A percentile compares a stretch with the other conserved stretches of the same genome.
These are phyloP conservation scores for Reinhardtius hippoglossoides DNA, from an alignment of 2,113 vertebrate genomes.

Conservation along the genomic window DNA sequence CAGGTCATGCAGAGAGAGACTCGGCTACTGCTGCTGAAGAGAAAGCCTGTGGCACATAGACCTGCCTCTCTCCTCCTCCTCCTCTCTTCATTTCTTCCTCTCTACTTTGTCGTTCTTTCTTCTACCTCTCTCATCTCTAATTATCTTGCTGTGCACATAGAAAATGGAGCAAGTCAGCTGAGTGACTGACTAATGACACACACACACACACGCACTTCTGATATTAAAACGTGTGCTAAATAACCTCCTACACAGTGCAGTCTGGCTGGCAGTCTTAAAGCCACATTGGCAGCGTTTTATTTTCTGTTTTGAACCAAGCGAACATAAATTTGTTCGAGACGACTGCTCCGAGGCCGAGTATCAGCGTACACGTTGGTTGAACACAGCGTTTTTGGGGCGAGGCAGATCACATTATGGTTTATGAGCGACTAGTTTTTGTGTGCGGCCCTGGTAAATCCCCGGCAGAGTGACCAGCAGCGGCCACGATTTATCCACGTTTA, in stretches of 20 bases:
- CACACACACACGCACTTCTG: conserved; percentile 3
- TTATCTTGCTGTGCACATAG: neutral
- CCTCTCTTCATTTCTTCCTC: conserved; percentile 23
- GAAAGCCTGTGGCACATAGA: conserved; percentile 53
- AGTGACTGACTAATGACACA: conserved; percentile 8
- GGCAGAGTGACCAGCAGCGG: neutral
- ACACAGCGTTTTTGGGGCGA: conserved; percentile 18
- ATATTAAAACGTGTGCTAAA: conserved; percentile 32
- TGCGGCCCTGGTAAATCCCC: conserved; percentile 8
- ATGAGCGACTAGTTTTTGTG: conserved; percentile 11
- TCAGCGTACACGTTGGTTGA: conserved; percentile 5
- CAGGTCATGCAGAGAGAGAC: conserved; percentile 64
- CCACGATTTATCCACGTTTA: conserved; percentile 26
- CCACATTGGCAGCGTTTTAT: conserved; percentile 10
- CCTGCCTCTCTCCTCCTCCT: conserved; percentile 31
- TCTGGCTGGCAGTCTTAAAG: conserved; percentile 8
- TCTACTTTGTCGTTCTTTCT: conserved; percentile 10
- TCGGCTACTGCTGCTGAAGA: conserved; percentile 56
- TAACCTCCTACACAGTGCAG: conserved; percentile 27
- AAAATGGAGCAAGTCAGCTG: conserved; percentile 1
- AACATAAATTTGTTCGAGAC: conserved; percentile 14
- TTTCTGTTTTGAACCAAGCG: conserved; percentile 25
- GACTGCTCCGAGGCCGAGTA: neutral
- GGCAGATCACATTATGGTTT: conserved; percentile 21
- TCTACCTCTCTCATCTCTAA: neutral